Percentiles rank a stretch among this genome's conserved stretches.
Conservation (phyloP, 2,888 invertebrate genomes). For the Caenorhabditis sp. region DNA sequence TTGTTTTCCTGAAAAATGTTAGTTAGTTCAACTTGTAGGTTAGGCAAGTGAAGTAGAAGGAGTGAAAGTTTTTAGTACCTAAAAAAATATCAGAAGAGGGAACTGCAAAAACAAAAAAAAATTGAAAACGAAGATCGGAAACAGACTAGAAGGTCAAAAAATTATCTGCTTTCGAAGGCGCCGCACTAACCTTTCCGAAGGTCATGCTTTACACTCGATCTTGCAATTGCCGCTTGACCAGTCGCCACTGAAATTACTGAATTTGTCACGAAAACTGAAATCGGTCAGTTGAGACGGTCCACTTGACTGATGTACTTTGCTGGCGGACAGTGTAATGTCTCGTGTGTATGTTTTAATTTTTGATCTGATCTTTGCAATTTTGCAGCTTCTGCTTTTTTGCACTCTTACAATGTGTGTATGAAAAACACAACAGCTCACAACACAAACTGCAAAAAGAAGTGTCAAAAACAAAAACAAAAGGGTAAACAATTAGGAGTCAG, state of each 20-base stretch:
- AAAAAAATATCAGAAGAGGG: no score
- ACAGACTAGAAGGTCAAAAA: conserved; percentile 40
- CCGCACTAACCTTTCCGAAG: conserved; percentile 26
- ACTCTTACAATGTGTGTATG: no score
- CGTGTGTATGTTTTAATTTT: not conserved
- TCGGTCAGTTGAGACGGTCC: conserved; percentile 24
- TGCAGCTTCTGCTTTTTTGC: not conserved
- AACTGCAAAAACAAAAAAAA: not conserved
- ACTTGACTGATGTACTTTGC: not conserved
- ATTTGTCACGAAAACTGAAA: conserved; percentile 33
- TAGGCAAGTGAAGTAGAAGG: no score
- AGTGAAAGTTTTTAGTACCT: no score
- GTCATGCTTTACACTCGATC: conserved; percentile 49
- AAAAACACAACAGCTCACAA: conserved; percentile 38
- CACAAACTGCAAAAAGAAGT: not conserved
- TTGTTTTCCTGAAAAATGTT: no score
- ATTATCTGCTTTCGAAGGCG: conserved; percentile 24
- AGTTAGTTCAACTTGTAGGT: no score
- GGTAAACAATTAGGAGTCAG: conserved; percentile 29
- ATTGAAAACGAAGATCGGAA: not conserved
- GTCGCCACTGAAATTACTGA: no score
- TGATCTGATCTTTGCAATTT: conserved; percentile 20
- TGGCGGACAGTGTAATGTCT: not conserved
- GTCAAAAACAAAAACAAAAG: conserved; percentile 5
- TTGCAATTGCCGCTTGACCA: conserved; percentile 3